phyloP scores from a whole-genome alignment of 2,113 vertebrate genomes.

The Murina feae region DNA sequence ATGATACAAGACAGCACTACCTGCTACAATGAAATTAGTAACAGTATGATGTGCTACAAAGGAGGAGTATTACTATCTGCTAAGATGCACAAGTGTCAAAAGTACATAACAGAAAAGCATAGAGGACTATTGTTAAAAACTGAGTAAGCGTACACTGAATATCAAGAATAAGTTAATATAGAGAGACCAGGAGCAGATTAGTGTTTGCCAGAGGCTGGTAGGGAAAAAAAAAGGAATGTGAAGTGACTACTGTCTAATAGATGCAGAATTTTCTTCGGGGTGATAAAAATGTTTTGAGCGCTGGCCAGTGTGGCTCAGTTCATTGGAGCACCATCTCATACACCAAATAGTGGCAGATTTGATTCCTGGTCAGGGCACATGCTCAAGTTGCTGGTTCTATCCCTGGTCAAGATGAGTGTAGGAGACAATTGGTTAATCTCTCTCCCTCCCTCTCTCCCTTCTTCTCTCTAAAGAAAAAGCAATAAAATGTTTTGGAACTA shows the following conservation, averaged over 20 bases:
- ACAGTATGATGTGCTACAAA: not conserved
- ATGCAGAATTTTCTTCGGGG: not conserved
- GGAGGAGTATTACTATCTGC: not conserved
- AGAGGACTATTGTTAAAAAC: not conserved
- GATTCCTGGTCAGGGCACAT: too few species aligned
- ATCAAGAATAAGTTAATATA: not conserved
- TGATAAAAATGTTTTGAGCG: not conserved
- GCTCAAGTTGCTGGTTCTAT: too few species aligned
- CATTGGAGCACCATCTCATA: too few species aligned
- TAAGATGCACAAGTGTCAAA: not conserved
- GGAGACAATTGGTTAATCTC: too few species aligned
- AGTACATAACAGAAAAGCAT: not conserved
- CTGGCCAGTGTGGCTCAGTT: too few species aligned
- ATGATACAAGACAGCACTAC: not conserved
- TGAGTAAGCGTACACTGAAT: not conserved
- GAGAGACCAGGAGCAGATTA: not conserved
- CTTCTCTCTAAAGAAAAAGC: too few species aligned
- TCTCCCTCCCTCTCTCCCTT: too few species aligned
- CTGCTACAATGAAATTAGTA: not conserved
- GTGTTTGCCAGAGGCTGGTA: not conserved
- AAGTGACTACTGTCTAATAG: not conserved
- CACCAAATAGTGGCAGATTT: too few species aligned
- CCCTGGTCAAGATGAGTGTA: too few species aligned
- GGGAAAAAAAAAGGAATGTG: fast-evolving
- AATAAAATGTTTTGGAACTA: not conserved